Percentiles rank a stretch among this genome's conserved stretches.
These are phyloP conservation scores for Megaceryle maxima DNA, from an alignment of 2,113 vertebrate genomes.

Conservation along the genomic window DNA sequence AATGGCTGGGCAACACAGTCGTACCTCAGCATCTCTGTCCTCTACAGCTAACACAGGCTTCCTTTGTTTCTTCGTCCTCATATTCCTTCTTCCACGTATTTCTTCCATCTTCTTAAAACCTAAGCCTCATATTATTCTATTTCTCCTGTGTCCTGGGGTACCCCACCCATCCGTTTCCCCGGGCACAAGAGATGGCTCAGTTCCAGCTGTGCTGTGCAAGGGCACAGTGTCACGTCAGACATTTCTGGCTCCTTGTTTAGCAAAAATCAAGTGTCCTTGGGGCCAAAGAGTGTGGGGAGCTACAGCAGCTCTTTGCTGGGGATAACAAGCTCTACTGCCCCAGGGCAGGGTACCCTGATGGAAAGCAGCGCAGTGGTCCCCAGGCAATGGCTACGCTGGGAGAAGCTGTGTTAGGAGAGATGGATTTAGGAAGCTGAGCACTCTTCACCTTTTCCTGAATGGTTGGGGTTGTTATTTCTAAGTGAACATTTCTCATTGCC, in stretches of 20 bases:
- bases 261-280: neutral
- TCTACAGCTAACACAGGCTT: neutral
- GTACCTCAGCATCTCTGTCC: neutral
- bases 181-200: neutral
- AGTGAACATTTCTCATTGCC: neutral
- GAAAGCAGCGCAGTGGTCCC: neutral
- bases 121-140: neutral
- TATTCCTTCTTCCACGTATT: neutral
- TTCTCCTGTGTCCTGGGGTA: neutral
- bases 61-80: neutral
- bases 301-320: neutral
- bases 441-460: neutral
- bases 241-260: neutral
- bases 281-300: neutral
- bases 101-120: neutral
- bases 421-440: neutral
- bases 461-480: neutral
- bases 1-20: neutral
- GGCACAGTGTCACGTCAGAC: neutral
- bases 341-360: neutral
- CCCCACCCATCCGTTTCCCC: neutral
- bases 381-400: accelerated
- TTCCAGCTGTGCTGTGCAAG: neutral
- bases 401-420: neutral
- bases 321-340: neutral